Evolutionary conservation across 2,113 vertebrate species (phyloP).

Genomic region (Ictidomys tridecemlineatus): DNA sequence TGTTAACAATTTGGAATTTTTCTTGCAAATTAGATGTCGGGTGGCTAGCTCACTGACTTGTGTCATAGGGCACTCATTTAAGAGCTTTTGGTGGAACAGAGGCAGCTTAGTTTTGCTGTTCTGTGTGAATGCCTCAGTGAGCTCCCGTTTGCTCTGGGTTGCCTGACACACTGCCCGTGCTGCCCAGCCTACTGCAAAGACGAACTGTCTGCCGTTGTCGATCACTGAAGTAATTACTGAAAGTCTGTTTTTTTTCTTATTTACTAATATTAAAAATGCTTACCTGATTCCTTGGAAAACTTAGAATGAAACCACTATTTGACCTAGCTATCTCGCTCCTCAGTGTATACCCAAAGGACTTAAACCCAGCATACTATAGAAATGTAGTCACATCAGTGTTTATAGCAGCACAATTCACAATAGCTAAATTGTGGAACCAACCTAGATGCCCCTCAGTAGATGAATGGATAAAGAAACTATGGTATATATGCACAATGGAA

Average conservation of each 20-base stretch:
- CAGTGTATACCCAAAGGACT: no score
- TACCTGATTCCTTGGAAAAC: no score
- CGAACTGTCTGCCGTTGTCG: not conserved
- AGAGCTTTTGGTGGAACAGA: not conserved
- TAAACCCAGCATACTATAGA: no score
- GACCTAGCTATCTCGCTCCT: no score
- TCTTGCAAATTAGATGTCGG: not conserved
- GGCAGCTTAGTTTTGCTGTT: not conserved
- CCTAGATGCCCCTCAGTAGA: no score
- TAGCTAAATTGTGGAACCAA: no score
- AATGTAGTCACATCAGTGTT: no score
- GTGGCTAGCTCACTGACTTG: not conserved
- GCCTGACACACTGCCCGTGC: rapidly evolving
- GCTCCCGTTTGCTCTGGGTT: not conserved
- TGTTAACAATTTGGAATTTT: not conserved
- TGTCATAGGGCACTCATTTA: not conserved
- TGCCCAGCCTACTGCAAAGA: not conserved
- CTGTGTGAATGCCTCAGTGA: not conserved
- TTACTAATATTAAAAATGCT: not conserved
- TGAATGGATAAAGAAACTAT: no score
- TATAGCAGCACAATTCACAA: no score
- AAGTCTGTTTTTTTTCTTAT: not conserved
- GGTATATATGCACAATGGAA: no score
- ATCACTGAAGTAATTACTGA: not conserved
- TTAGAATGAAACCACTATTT: no score